Base-by-base conservation (phyloP, 2,797 vertebrate genomes). In the Eospalax fontanierii region DNA sequence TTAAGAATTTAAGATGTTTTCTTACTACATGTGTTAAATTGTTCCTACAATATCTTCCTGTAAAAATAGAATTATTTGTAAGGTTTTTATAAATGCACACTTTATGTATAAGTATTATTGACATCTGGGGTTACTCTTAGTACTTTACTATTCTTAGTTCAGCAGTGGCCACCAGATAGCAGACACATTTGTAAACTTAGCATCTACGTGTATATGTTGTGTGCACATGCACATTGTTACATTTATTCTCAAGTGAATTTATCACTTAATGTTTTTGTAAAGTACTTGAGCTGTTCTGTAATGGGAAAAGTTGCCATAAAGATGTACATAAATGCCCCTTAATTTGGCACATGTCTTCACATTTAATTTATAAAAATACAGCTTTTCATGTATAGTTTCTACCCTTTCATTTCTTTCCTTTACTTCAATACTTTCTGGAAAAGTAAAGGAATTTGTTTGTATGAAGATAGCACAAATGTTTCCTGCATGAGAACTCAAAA, bases 201-300 rank as follows among this genome's bases (percentile, higher is more conserved):
- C 89, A 81, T 96, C 84, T 87, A 89, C 66, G 86, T 89, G 78
- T 96, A 94, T 94, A 40, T 57, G 35, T 73, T 90, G 3, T 74
- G 26, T n/a, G 43, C 0, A 12, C 80, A 57, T 90, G 59, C 76
- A 91, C 46, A 59, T 95, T 93, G 87, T 59, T 95, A 87, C 83
- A 83, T 73, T 91, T 96, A 96, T 97, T 93, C 96, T 95, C 97
- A 98, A 95, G 97, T 96, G 97, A 98, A 93, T 98, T 97, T 89
- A 82, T 96, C 86, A 94, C 96, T 96, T 94, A 83, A 90, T 87
- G 61, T 96, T 97, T 97, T 98, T 95, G 97, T 98, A 98, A 94
- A 98, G 98, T 99, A 98, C 98, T 98, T 96, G 98, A 97, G 95
- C 96, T 97, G 97, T 97, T 98, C 97, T 99, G 98, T 99, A 98